A percentile compares a stretch with the other conserved stretches of the same genome.
phyloP scores from a whole-genome alignment of 2,797 vertebrate species.

The Lutjanus argentimaculatus region DNA sequence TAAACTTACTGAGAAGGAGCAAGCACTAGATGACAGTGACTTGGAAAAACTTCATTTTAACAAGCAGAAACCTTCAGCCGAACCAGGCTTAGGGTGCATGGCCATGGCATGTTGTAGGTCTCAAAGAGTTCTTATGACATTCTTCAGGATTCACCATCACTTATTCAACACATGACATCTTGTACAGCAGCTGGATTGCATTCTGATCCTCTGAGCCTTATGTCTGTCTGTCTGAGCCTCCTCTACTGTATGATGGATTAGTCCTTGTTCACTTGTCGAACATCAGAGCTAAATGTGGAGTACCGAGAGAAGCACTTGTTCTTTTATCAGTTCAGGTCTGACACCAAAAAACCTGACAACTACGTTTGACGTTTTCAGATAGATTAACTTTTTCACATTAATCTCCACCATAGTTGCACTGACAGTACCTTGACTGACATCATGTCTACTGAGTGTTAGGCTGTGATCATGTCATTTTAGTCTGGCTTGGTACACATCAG shows the following conservation, averaged over 20 bases:
- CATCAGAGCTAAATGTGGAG: slow-evolving; percentile 17
- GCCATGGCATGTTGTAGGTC: too few relatives aligned
- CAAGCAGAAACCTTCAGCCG: too few relatives aligned
- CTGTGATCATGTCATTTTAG: not conserved
- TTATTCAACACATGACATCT: slow-evolving; percentile 6
- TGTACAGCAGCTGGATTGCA: not conserved
- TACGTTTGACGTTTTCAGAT: not conserved
- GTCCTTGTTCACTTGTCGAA: slow-evolving; percentile 3
- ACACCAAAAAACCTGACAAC: not conserved
- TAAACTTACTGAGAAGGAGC: too few relatives aligned
- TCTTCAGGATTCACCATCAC: not conserved
- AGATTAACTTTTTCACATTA: not conserved
- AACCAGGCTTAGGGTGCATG: too few relatives aligned
- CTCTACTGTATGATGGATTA: slow-evolving; percentile 6
- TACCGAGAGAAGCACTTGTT: not conserved
- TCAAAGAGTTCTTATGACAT: not conserved
- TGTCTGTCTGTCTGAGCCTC: not conserved
- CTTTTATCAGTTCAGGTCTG: slow-evolving; percentile 1
- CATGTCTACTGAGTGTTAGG: not conserved
- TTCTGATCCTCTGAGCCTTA: slow-evolving; percentile 17
- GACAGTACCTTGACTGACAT: not conserved
- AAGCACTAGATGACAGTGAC: too few relatives aligned
- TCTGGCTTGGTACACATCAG: not conserved
- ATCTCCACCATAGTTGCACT: not conserved
- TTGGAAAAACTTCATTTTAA: too few relatives aligned